phyloP scores from a whole-genome alignment of 2,797 vertebrate genomes.

The Pseudomugil gertrudae region DNA sequence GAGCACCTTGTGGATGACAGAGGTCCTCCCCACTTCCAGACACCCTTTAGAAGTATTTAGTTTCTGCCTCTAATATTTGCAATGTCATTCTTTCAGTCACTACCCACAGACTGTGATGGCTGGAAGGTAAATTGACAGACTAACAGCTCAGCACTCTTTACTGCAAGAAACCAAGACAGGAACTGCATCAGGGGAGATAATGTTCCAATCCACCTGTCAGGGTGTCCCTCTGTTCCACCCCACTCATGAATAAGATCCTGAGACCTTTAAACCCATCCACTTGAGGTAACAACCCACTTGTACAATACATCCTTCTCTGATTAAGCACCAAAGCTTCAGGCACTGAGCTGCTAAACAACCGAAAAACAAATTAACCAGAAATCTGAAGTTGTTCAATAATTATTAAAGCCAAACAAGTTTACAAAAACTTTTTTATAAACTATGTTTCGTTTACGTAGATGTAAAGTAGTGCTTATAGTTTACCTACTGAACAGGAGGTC shows the following conservation, averaged over 20 bases:
- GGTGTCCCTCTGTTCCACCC: not conserved
- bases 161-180: not conserved
- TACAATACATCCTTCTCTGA: not conserved
- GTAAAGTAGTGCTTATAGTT: slow-evolving; percentile 2
- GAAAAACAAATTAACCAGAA: not conserved
- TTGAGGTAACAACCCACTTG: not conserved
- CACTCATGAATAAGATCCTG: not conserved
- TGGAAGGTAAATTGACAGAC: not conserved
- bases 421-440: not conserved
- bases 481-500: slow-evolving; percentile 1
- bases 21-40: not conserved
- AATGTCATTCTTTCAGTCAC: not conserved
- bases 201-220: not conserved
- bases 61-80: not conserved
- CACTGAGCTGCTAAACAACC: not conserved
- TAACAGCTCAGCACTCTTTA: not conserved
- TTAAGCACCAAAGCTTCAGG: not conserved
- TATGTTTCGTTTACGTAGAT: not conserved
- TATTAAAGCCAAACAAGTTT: not conserved
- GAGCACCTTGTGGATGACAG: not conserved
- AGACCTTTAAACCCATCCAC: not conserved
- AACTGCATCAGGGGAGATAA: not conserved
- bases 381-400: not conserved
- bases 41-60: not conserved
- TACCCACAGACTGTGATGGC: not conserved